phyloP scores from a whole-genome alignment of 35 echinoderm and acorn worm genomes.

The Strongylocentrotus purpuratus region DNA sequence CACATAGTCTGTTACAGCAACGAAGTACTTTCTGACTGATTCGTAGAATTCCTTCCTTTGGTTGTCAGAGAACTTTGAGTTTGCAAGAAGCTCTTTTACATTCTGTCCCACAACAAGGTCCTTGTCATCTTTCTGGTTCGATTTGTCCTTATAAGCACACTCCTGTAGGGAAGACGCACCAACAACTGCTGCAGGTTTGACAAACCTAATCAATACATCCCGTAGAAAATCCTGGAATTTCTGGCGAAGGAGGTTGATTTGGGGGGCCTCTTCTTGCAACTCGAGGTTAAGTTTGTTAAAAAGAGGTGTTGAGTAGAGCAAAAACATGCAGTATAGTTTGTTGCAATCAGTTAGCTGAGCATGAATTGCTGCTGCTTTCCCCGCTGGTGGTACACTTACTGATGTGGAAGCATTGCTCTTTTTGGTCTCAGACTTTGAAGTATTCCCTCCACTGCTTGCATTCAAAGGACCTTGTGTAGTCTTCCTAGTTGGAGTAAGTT shows the following conservation, averaged over 20 bases:
- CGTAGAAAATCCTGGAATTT: constrained; percentile 46
- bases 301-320: constrained; percentile 58
- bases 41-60: constrained; percentile 44
- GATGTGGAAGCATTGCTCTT: background rate
- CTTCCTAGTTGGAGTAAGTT: background rate
- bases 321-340: constrained; percentile 62
- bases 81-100: too few species aligned
- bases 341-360: constrained; percentile 55
- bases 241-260: constrained; percentile 45
- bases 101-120: constrained; percentile 55
- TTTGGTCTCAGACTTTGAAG: constrained; percentile 13
- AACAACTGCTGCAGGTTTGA: constrained; percentile 55
- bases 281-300: constrained; percentile 69
- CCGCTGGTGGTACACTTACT: background rate
- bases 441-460: background rate
- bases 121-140: constrained; percentile 56
- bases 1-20: constrained; percentile 50
- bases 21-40: constrained; percentile 56
- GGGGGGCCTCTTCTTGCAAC: constrained; percentile 58
- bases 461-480: background rate
- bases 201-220: constrained; percentile 43
- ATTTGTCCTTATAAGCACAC: constrained; percentile 51
- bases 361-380: constrained; percentile 55
- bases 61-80: background rate
- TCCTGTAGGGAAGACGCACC: constrained; percentile 47